phyloP scores from a whole-genome alignment of 1,140 invertebrate genomes.

The Zaprionus taronus region DNA sequence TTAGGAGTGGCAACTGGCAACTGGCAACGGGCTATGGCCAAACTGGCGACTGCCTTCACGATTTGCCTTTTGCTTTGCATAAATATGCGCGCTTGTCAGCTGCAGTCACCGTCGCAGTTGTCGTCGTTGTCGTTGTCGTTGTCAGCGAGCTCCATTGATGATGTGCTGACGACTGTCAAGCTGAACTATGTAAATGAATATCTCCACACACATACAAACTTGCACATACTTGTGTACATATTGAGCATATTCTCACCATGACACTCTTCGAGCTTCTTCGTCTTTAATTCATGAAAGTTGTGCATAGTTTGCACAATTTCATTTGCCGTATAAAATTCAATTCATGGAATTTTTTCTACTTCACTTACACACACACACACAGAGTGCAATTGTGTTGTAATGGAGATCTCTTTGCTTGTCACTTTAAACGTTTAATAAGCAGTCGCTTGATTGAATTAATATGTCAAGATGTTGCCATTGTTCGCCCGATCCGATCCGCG shows the following conservation, averaged over 20 bases:
- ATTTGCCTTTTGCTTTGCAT: constrained; percentile 80
- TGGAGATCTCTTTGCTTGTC: constrained; percentile 62
- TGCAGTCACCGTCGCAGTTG: constrained; percentile 43
- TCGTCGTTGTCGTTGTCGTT: constrained; percentile 12
- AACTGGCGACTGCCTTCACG: constrained; percentile 55
- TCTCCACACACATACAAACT: constrained; percentile 10
- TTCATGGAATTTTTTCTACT: constrained; percentile 70
- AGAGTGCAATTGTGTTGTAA: constrained; percentile 38
- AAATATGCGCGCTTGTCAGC: constrained; percentile 70
- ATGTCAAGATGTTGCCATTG: constrained; percentile 63
- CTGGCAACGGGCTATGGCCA: background rate
- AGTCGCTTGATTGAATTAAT: constrained; percentile 80
- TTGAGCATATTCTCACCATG: constrained; percentile 42
- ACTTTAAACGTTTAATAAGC: constrained; percentile 78
- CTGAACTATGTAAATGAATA: constrained; percentile 69
- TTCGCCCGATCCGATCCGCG: constrained; percentile 24
- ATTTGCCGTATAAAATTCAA: constrained; percentile 67
- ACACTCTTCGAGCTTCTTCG: constrained; percentile 48
- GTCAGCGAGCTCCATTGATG: constrained; percentile 48
- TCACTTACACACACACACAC: constrained; percentile 11
- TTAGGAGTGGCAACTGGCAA: constrained; percentile 56
- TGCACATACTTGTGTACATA: constrained; percentile 9
- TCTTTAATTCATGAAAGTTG: constrained; percentile 75
- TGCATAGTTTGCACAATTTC: constrained; percentile 63
- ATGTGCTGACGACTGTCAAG: constrained; percentile 44